Conservation (phyloP, 30 jellyfish, hydroid and myxozoan genomes). For the Calvadosia cruxmelitensis region DNA sequence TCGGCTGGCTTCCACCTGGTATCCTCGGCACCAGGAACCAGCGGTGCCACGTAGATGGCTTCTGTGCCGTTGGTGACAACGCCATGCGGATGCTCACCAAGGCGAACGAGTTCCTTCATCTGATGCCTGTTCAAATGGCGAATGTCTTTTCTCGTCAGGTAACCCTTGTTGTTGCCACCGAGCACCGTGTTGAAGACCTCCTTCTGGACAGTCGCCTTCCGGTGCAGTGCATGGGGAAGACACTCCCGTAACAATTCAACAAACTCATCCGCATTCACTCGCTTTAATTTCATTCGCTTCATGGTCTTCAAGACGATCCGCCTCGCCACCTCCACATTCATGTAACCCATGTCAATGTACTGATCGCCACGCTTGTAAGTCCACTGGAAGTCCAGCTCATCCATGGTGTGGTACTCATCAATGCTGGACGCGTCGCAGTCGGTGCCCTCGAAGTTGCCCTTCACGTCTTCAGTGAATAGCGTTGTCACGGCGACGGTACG, state of each 20-base stretch:
- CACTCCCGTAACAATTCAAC: not conserved
- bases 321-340: slow-evolving; percentile 53
- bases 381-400: slow-evolving; percentile 75
- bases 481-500: slow-evolving; percentile 77
- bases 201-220: slow-evolving; percentile 29
- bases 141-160: slow-evolving; percentile 31
- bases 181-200: slow-evolving; percentile 15
- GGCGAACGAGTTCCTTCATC: slow-evolving; percentile 33
- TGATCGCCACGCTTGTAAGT: slow-evolving; percentile 77
- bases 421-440: slow-evolving; percentile 50
- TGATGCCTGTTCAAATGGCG: slow-evolving; percentile 31
- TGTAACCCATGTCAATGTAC: slow-evolving; percentile 80
- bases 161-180: slow-evolving; percentile 22
- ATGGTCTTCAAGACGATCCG: not conserved
- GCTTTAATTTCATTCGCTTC: not conserved
- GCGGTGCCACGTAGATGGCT: slow-evolving; percentile 45
- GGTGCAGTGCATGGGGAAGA: not conserved
- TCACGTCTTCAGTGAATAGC: slow-evolving; percentile 66
- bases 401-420: slow-evolving; percentile 51
- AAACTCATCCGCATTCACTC: not conserved
- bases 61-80: slow-evolving; percentile 65
- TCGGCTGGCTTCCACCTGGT: not conserved
- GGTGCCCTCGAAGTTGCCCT: slow-evolving; percentile 38
- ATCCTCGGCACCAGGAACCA: not conserved
- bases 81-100: slow-evolving; percentile 79